Evolutionary conservation across 2,113 vertebrate species (phyloP), one percentile per base, ranked within the genome.

Genomic region (Oncorhynchus kisutch): DNA sequence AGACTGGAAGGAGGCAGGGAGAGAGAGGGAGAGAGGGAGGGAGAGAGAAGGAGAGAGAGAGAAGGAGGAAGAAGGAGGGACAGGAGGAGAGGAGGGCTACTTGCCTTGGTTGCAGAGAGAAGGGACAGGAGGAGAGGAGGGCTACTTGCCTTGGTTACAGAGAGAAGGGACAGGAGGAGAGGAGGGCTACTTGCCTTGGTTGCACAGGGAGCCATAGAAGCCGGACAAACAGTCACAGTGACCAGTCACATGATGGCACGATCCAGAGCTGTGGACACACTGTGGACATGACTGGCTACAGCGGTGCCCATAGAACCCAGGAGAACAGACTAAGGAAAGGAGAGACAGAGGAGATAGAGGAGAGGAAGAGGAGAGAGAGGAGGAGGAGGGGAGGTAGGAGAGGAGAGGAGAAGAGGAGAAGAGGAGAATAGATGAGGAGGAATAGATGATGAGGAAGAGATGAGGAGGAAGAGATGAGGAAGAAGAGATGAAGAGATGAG

Each of bases 231-330:
- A 99, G 39, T 98, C 95, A 8, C 98, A 99, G 85, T 92, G 90
- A 62, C 97, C 98, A 0, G 95, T 97, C 88, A 97, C 68, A 5
- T 99, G 97, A 85, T 99, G 96, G 74, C 98, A 99, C 0, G 97
- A 95, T 2, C 97, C 95, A 0, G 82, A 95, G 92, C 96, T 97
- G 92, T 99, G 97, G 82, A 97, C 94, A 3, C 98, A 99, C 79
- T 96, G 95, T 0, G 96, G 96, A 81, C 98, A 99, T 0, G 94
- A 92, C 92, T 99, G 97, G 86, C 93, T 92, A 82, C 98, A 99
- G 85, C 95, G 93, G 71, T 96, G 95, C 1, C 98, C 98, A 0
- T 96, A 98, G 88, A 97, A 97, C 27, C 98, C 98, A 0, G 97
- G 93, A 64, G 96, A 93, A 45, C 98, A 99, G 88, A 94, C 98